A percentile compares a stretch with the other conserved stretches of the same genome.
Conservation (phyloP, 2,888 invertebrate species). For the Xylota segnis region DNA sequence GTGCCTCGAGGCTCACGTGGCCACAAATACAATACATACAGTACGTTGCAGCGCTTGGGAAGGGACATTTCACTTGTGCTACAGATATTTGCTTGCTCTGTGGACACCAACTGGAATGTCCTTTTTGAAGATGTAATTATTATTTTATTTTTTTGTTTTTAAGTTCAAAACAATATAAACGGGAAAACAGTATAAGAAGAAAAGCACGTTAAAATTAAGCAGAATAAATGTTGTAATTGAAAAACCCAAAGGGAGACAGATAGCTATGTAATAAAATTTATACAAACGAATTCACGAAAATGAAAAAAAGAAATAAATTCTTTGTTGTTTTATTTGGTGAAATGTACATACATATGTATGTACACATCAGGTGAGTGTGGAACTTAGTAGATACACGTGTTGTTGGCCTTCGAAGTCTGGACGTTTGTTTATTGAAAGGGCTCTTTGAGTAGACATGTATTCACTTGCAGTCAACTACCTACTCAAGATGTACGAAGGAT, state of each 20-base stretch:
- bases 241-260: constrained; percentile 31
- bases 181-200: background rate
- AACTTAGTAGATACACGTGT: background rate
- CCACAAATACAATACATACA: background rate
- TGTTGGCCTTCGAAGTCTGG: no score
- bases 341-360: no score
- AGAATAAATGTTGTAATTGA: constrained; percentile 44
- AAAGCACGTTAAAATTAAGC: constrained; percentile 21
- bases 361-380: background rate
- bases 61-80: constrained; percentile 53
- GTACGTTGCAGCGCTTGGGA: constrained; percentile 25
- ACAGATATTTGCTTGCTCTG: background rate
- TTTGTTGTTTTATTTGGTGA: constrained; percentile 3
- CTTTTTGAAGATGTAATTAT: constrained; percentile 32
- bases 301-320: constrained; percentile 7
- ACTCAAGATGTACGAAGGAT: no score
- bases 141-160: constrained; percentile 17
- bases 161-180: constrained; percentile 19
- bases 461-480: no score
- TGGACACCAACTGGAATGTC: constrained; percentile 39
- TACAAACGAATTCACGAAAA: constrained; percentile 47
- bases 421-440: no score
- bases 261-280: constrained; percentile 39
- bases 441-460: no score
- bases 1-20: constrained; percentile 7